Evolutionary conservation across 2,797 vertebrate genomes (phyloP), one percentile per base, ranked within the genome.

Genomic region (Siniperca undulata): DNA sequence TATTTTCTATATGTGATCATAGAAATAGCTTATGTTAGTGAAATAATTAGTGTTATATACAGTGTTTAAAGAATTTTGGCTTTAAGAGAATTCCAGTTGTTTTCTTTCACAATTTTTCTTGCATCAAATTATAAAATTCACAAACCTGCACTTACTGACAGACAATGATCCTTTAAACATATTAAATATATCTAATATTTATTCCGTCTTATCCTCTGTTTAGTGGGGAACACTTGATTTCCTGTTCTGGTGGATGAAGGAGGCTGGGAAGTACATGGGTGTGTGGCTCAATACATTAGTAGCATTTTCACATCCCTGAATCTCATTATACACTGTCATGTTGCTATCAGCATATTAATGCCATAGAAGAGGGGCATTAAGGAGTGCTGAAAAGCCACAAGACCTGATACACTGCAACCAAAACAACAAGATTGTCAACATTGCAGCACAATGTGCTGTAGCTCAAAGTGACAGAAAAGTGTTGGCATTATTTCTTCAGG

Each of bases 341-440:
- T 75, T 65, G 24, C 24, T 30, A 1, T 50, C 36, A 22, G 20
- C 46, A 44, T n/a, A 53, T 68, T 67, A 65, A 38, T 42, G 30
- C 12, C 13, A 71, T 19, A 40, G 36, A 60, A 36, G 40, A 64
- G n/a, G 36, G 60, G 36, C 20, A 70, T 27, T 70, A 59, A 59
- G 61, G 36, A 75, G 27, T 14, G 17, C 36, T 73, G 65, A 36
- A 64, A 68, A 75, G n/a, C 70, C 42, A 14, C 16, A 61, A 13
- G 61, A 78, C 27, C 60, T 14, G 40, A 74, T 30, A 27, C 36
- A 36, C 27, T 53, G 17, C 36, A 56, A 55, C 3, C 16, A 80
- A 75, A 62, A 84, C 76, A 82, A 80, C 65, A 77, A 42, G 66
- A 75, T 30, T 38, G 56, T 62, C 7, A 60, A 64, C 62, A 53